These are phyloP conservation scores for Vespertilio murinus DNA, from an alignment of 2,797 vertebrate genomes.

Conservation along the genomic window DNA sequence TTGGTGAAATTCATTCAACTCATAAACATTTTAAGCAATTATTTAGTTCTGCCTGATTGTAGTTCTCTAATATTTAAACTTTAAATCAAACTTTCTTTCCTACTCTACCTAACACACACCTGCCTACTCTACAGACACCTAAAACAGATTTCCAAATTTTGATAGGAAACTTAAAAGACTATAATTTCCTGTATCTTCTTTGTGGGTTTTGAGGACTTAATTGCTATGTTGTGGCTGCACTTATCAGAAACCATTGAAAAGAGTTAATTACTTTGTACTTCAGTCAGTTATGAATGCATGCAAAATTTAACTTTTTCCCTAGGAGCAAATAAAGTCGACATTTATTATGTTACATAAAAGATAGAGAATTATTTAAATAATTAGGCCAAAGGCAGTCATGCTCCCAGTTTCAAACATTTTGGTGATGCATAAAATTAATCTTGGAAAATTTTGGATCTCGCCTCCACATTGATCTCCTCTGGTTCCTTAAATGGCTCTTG, in stretches of 20 bases:
- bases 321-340: conserved; percentile 83
- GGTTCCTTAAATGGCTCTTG: not conserved
- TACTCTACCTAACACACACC: conserved; percentile 48
- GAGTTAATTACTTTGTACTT: conserved; percentile 85
- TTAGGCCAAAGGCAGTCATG: conserved; percentile 77
- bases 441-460: conserved; percentile 61
- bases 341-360: conserved; percentile 84
- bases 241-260: conserved; percentile 84
- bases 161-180: conserved; percentile 76
- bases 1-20: conserved; percentile 15
- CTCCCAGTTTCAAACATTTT: conserved; percentile 72
- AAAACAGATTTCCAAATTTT: conserved; percentile 73
- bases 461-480: not conserved
- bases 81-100: conserved; percentile 62
- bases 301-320: conserved; percentile 83
- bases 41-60: not conserved
- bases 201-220: conserved; percentile 82
- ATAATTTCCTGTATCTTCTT: conserved; percentile 80
- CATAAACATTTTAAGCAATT: conserved; percentile 10
- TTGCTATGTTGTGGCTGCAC: conserved; percentile 82
- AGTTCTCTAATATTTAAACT: conserved; percentile 66
- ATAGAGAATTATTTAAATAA: conserved; percentile 84
- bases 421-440: conserved; percentile 79
- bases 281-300: conserved; percentile 79
- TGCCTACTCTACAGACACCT: conserved; percentile 51